These are phyloP conservation scores for Sphaerodactylus townsendi DNA, from an alignment of 2,113 vertebrate genomes.

Conservation along the genomic window DNA sequence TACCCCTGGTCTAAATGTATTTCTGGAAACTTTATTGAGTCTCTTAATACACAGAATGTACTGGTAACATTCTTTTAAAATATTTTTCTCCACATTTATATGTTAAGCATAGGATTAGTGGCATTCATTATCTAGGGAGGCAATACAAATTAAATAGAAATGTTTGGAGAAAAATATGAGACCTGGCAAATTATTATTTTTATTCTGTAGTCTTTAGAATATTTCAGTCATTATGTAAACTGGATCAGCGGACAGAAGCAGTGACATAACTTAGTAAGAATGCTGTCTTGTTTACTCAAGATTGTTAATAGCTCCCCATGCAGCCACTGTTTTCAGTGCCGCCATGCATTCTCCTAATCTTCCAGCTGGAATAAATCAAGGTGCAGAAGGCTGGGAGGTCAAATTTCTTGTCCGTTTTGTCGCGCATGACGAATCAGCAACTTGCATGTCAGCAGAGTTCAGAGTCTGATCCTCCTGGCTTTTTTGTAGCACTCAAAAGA, in stretches of 20 bases:
- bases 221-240: background rate
- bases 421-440: slow-evolving; percentile 55
- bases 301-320: slow-evolving; percentile 29
- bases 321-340: slow-evolving; percentile 60
- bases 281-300: slow-evolving; percentile 62
- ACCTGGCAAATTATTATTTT: slow-evolving; percentile 5
- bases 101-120: background rate
- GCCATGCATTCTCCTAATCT: slow-evolving; percentile 66
- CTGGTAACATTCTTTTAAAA: background rate
- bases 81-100: background rate
- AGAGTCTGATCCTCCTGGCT: background rate
- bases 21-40: background rate
- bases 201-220: slow-evolving; percentile 36
- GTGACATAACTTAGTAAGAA: slow-evolving; percentile 50
- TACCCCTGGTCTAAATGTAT: background rate
- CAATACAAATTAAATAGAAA: background rate
- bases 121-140: background rate
- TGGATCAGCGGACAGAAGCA: slow-evolving; percentile 43
- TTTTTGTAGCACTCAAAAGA: background rate
- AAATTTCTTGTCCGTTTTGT: slow-evolving; percentile 54
- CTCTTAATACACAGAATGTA: background rate
- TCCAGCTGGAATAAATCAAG: slow-evolving; percentile 57
- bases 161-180: background rate
- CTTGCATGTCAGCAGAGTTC: slow-evolving; percentile 3
- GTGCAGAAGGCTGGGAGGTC: slow-evolving; percentile 61